Conservation (phyloP, 2,113 vertebrate species). For the Hippocampus mohnikei region DNA sequence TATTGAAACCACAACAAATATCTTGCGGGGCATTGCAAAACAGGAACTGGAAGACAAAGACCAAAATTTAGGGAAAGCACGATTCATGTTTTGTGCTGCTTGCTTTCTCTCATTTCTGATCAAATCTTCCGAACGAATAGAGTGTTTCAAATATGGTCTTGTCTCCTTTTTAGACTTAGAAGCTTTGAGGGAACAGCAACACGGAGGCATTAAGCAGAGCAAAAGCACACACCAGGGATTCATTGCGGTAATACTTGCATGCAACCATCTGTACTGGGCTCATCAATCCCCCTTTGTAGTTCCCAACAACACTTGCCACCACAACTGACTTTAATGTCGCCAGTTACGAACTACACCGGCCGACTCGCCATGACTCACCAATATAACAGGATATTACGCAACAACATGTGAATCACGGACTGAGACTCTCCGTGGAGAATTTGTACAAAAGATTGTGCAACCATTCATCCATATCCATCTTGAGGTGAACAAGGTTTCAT, state of each 20-base stretch:
- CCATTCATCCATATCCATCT: constrained; percentile 18
- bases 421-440: constrained; percentile 23
- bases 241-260: constrained; percentile 3
- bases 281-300: background rate
- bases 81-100: constrained; percentile 5
- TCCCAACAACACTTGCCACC: background rate
- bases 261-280: constrained; percentile 6
- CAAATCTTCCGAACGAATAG: constrained; percentile 18
- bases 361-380: constrained; percentile 36
- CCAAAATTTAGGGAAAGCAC: constrained; percentile 29
- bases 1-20: constrained; percentile 34
- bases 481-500: constrained; percentile 28
- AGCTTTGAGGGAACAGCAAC: constrained; percentile 8
- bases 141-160: constrained; percentile 7
- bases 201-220: constrained; percentile 3
- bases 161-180: background rate
- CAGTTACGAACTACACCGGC: constrained; percentile 16
- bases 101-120: constrained; percentile 7
- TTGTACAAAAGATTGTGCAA: constrained; percentile 42
- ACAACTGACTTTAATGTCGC: background rate
- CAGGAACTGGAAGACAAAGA: constrained; percentile 27
- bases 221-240: constrained; percentile 10
- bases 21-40: constrained; percentile 28
- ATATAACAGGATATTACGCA: constrained; percentile 33
- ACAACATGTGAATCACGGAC: constrained; percentile 38